Percentiles rank a stretch among this genome's conserved stretches.
Conservation (phyloP, 2,888 invertebrate species). For the Seladonia tumulorum region DNA sequence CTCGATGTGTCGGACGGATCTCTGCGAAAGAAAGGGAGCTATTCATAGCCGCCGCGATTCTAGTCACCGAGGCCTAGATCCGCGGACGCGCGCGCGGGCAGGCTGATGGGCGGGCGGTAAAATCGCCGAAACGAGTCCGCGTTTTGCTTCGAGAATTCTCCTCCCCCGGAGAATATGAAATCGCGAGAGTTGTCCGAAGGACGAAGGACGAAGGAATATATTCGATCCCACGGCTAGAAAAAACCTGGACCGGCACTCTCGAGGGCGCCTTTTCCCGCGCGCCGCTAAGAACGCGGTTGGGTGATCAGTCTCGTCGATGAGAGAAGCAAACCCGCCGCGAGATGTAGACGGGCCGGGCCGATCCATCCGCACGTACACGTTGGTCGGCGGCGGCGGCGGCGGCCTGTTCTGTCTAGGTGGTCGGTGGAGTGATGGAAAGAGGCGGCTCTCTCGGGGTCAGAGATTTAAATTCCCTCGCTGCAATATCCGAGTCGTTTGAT, state of each 20-base stretch:
- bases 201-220: not conserved
- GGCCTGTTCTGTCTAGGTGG: slow-evolving; percentile 24
- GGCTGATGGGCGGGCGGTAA: not conserved
- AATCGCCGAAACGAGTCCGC: slow-evolving; percentile 6
- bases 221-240: not conserved
- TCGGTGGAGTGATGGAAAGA: slow-evolving; percentile 27
- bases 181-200: not conserved
- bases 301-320: not conserved
- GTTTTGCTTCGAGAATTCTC: not conserved
- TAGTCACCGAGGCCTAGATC: slow-evolving; percentile 15
- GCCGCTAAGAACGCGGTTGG: slow-evolving; percentile 16
- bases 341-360: not conserved
- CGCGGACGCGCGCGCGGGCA: not conserved
- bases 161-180: not conserved
- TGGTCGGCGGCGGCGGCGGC: not conserved
- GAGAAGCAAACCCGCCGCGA: not conserved
- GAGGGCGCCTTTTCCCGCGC: slow-evolving; percentile 4
- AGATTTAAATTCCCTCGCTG: slow-evolving; percentile 75
- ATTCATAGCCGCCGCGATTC: slow-evolving; percentile 14
- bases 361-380: not conserved
- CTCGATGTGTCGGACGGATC: slow-evolving; percentile 14
- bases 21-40: slow-evolving; percentile 12
- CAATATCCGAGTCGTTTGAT: slow-evolving; percentile 75
- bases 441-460: slow-evolving; percentile 63
- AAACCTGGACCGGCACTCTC: not conserved